These are phyloP conservation scores for Podarcis cretensis DNA, from an alignment of 2,113 vertebrate genomes.

Conservation along the genomic window DNA sequence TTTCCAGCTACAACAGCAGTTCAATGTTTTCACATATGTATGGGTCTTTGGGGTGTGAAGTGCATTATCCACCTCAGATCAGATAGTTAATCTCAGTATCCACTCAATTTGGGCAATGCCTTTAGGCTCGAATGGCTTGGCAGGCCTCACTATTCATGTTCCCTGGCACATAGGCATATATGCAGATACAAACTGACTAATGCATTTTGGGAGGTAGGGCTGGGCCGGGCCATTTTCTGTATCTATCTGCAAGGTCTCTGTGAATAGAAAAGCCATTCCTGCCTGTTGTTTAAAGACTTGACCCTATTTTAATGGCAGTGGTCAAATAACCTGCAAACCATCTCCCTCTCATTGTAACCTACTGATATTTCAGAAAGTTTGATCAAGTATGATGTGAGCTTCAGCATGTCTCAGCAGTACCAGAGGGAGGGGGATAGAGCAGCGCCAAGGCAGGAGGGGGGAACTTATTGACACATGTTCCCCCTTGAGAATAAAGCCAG, in stretches of 20 bases:
- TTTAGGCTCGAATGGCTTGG: not conserved
- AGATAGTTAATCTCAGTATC: not conserved
- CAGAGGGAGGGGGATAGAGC: not conserved
- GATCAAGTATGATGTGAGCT: not conserved
- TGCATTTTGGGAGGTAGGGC: not conserved
- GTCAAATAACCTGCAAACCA: not conserved
- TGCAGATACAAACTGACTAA: not conserved
- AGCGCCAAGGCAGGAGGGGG: no score
- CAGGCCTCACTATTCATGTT: not conserved
- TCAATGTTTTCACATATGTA: not conserved
- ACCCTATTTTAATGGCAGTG: not conserved
- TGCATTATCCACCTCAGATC: not conserved
- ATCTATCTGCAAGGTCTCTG: not conserved
- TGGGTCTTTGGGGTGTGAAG: not conserved
- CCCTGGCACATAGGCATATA: not conserved
- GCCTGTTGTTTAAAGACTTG: not conserved
- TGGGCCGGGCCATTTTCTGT: not conserved
- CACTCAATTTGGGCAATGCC: not conserved
- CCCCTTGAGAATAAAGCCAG: slow-evolving; percentile 5
- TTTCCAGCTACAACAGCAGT: not conserved
- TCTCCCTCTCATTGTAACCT: not conserved
- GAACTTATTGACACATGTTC: not conserved
- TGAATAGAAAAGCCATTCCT: not conserved
- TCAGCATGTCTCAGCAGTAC: not conserved
- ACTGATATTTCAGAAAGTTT: not conserved